Evolutionary conservation across 92 coral and sea anemone species (phyloP), one percentile per base, ranked within the genome.

Genomic region (Epizoanthus ramosus): DNA sequence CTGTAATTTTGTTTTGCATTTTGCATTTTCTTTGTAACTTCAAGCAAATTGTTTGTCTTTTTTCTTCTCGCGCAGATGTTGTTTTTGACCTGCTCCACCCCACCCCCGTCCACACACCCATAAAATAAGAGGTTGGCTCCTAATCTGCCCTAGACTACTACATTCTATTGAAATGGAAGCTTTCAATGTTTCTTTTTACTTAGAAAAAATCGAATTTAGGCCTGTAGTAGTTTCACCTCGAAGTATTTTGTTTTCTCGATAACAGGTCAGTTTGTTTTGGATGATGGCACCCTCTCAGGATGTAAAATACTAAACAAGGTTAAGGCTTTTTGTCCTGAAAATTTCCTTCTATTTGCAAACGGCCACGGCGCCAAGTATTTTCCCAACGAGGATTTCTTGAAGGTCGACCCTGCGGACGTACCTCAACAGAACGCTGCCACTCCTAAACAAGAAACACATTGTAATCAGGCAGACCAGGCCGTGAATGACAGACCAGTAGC

Each of bases 201-300:
- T 41, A 3, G 47, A 41, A 41, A 0, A 41, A 41, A 41, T 41
- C 47, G n/a, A 28, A 28, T 28, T 28, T 6, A 7, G 50, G 8
- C 10, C 50, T 4, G 50, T 9, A 43, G 50, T 43, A 43, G 8
- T 50, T 12, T 9, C 54, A 50, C 3, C 16, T 50, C 54, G 54
- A 10, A 50, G 54, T 13, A 3, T 43, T 71, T 25, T 5, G 10
- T 54, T 41, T 19, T 71, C 47, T 71, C 28, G 58, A 71, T 37
- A 71, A 71, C 75, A 71, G 75, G 58, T 71, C 58, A 71, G 25
- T 71, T 71, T 43, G 25, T 71, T 31, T 71, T 71, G 57, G 57
- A 71, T 25, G 75, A 71, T 2, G 75, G 57, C 22, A 25, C 19
- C 3, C 25, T 71, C 75, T n/a, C 6, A 18, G 75, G 75, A 4